Conservation (phyloP, 2,888 invertebrate genomes). For the Epsilonema sp. region DNA sequence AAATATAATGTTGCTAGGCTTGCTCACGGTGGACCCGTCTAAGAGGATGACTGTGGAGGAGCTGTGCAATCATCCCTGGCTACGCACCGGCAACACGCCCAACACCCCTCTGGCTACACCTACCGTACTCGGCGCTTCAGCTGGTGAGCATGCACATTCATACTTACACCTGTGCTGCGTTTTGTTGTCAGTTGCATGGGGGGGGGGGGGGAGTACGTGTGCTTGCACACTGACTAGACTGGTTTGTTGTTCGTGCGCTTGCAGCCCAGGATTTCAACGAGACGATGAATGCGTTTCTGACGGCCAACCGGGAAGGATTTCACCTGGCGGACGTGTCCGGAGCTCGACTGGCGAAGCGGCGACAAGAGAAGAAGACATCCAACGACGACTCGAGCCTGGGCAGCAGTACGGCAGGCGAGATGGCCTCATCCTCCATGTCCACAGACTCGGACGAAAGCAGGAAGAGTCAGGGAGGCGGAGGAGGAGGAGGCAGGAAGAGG, state of each 20-base stretch:
- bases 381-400: conserved; percentile 6
- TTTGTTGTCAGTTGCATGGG: neutral
- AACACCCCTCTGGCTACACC: conserved; percentile 27
- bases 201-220: no score
- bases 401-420: neutral
- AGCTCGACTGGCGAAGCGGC: conserved; percentile 48
- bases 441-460: neutral
- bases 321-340: conserved; percentile 48
- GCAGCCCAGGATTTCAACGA: conserved; percentile 36
- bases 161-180: no score
- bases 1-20: no score
- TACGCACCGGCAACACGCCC: conserved; percentile 32
- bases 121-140: conserved; percentile 19
- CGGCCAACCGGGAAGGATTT: conserved; percentile 50
- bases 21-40: conserved; percentile 56
- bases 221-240: no score
- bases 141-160: conserved; percentile 16
- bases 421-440: neutral
- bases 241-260: no score
- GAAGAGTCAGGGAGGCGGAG: no score
- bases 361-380: conserved; percentile 40
- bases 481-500: conserved; percentile 2
- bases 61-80: conserved; percentile 48
- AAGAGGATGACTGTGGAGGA: conserved; percentile 48
- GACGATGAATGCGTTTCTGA: conserved; percentile 47